These are phyloP conservation scores for Nesoenas mayeri DNA, from an alignment of 2,113 vertebrate species.

Conservation along the genomic window DNA sequence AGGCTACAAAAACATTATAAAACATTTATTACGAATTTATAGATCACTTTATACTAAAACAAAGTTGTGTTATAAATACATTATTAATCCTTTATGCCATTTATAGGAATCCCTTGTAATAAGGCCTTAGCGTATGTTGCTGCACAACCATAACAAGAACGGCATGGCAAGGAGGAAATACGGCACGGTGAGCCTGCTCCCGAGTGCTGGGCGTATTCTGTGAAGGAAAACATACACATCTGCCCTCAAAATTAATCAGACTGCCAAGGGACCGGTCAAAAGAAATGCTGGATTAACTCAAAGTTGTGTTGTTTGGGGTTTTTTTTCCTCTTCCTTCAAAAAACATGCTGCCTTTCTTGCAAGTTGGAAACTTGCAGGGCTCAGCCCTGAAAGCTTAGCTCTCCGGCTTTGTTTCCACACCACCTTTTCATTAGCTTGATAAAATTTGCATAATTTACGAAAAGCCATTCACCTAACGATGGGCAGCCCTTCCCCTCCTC, in stretches of 20 bases:
- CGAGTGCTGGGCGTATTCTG: neutral
- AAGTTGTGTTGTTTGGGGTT: neutral
- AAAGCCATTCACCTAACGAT: neutral
- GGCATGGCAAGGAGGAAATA: neutral
- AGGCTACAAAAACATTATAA: constrained; percentile 85
- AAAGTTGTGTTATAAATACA: constrained; percentile 80
- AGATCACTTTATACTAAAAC: constrained; percentile 77
- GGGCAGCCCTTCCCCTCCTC: neutral
- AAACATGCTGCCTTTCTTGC: neutral
- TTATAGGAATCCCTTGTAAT: constrained; percentile 73
- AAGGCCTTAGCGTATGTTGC: constrained; percentile 54
- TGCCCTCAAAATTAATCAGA: constrained; percentile 30
- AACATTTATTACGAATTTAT: constrained; percentile 83
- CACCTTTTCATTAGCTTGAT: neutral
- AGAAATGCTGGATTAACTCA: neutral
- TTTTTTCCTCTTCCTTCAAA: neutral
- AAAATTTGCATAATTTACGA: neutral
- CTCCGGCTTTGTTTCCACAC: neutral
- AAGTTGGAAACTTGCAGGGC: neutral
- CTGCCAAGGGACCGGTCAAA: neutral
- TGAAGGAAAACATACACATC: constrained; percentile 8
- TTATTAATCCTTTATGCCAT: constrained; percentile 78
- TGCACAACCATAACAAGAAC: neutral
- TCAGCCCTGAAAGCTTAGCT: neutral
- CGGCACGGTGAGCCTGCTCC: neutral